Conservation (phyloP, 1,140 invertebrate species). For the Orchestia grillus region DNA sequence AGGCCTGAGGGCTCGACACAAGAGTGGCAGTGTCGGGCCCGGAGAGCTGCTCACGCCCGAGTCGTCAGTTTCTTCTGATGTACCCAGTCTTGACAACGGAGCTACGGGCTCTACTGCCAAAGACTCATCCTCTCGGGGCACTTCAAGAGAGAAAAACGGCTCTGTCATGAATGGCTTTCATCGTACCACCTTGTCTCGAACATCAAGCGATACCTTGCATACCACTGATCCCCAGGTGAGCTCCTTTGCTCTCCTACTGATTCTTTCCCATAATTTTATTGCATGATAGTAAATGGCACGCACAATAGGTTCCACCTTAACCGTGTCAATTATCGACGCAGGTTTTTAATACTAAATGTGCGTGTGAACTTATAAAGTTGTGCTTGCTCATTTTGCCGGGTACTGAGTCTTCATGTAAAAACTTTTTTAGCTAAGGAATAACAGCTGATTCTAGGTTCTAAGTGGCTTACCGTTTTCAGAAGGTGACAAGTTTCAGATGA, state of each 20-base stretch:
- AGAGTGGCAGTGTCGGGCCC: constrained; percentile 30
- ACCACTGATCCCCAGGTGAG: constrained; percentile 1
- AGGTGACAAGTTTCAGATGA: no score
- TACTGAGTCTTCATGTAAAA: neutral
- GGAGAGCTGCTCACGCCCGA: neutral
- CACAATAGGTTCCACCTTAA: neutral
- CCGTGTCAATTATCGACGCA: neutral
- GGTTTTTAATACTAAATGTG: neutral
- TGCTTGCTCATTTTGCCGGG: neutral
- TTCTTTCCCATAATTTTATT: neutral
- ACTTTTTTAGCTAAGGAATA: no score
- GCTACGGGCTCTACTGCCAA: neutral
- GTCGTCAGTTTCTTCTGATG: constrained; percentile 3
- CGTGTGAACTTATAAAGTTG: neutral
- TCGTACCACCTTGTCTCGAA: neutral
- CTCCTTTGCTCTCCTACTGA: neutral
- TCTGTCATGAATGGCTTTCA: neutral
- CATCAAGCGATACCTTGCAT: neutral
- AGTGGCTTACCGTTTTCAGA: no score
- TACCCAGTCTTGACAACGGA: neutral
- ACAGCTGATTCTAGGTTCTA: no score
- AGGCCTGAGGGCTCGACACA: constrained; percentile 46
- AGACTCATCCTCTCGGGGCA: neutral
- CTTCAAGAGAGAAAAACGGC: neutral
- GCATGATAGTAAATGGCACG: neutral